A percentile compares a stretch with the other conserved stretches of the same genome.
phyloP scores from a whole-genome alignment of 2,888 invertebrate species.

The Ctenicera cuprea region DNA sequence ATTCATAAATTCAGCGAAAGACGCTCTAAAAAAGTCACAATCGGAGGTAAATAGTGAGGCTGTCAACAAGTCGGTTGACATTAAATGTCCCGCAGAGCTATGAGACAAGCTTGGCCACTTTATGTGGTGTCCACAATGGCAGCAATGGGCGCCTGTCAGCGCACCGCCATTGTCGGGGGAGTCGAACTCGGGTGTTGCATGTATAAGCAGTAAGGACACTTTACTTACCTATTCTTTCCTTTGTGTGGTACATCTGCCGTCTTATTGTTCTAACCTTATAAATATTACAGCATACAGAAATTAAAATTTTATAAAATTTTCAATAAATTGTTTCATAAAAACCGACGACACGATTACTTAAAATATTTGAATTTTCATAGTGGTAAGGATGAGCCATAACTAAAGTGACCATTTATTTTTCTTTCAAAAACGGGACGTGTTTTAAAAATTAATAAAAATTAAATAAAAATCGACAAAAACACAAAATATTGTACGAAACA shows the following conservation, averaged over 20 bases:
- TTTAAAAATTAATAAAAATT: too few relatives aligned
- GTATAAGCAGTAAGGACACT: not conserved
- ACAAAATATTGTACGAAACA: too few relatives aligned
- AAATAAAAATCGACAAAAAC: too few relatives aligned
- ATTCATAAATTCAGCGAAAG: slow-evolving; percentile 63
- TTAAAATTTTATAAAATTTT: not conserved
- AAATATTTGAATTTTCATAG: too few relatives aligned
- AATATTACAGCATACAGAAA: too few relatives aligned
- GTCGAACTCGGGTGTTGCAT: slow-evolving; percentile 49
- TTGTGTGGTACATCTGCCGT: slow-evolving; percentile 18
- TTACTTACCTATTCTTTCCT: slow-evolving; percentile 6
- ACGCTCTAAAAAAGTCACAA: slow-evolving; percentile 61
- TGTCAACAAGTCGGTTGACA: slow-evolving; percentile 63
- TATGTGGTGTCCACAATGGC: slow-evolving; percentile 61
- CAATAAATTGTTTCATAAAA: too few relatives aligned
- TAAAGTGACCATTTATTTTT: too few relatives aligned
- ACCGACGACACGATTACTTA: too few relatives aligned
- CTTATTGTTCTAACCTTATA: not conserved
- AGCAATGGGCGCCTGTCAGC: slow-evolving; percentile 60
- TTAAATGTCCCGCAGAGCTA: slow-evolving; percentile 64
- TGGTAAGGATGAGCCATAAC: too few relatives aligned
- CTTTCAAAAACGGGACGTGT: too few relatives aligned
- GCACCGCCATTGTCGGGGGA: slow-evolving; percentile 61
- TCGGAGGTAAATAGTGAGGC: slow-evolving; percentile 61
- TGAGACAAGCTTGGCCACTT: slow-evolving; percentile 62